A percentile compares a stretch with the other conserved stretches of the same genome.
These are phyloP conservation scores for Xylota segnis DNA, from an alignment of 2,888 invertebrate genomes.

Conservation along the genomic window DNA sequence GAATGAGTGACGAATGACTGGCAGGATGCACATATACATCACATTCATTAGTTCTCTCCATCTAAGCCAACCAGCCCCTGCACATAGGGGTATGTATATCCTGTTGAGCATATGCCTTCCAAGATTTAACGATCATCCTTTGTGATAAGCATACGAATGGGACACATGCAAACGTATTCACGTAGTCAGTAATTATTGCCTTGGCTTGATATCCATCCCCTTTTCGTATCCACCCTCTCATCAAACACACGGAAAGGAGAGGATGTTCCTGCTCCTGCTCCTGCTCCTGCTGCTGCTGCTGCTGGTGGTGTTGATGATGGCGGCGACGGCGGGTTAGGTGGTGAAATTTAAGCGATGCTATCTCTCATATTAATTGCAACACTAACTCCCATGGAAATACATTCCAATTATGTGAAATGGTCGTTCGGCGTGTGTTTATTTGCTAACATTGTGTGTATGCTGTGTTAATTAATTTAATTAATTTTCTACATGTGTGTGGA, in stretches of 20 bases:
- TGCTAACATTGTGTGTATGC: slow-evolving; percentile 56
- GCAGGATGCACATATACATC: slow-evolving; percentile 51
- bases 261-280: neutral
- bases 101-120: slow-evolving; percentile 23
- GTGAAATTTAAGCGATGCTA: slow-evolving; percentile 65
- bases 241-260: slow-evolving; percentile 20
- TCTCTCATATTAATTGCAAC: slow-evolving; percentile 71
- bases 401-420: slow-evolving; percentile 66
- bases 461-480: slow-evolving; percentile 70
- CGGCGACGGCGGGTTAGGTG: neutral
- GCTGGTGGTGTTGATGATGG: neutral
- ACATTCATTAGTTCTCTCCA: slow-evolving; percentile 49
- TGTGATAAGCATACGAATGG: slow-evolving; percentile 66
- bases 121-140: slow-evolving; percentile 69
- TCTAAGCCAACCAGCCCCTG: slow-evolving; percentile 10
- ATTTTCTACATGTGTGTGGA: slow-evolving; percentile 52
- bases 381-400: slow-evolving; percentile 66
- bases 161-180: slow-evolving; percentile 51
- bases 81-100: no score
- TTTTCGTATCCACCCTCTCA: neutral
- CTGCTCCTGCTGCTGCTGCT: neutral
- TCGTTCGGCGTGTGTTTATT: slow-evolving; percentile 68
- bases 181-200: slow-evolving; percentile 59
- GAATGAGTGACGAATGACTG: slow-evolving; percentile 65
- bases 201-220: neutral